Evolutionary conservation across 2,888 invertebrate species (phyloP).

Genomic region (Tigriopus californicus): DNA sequence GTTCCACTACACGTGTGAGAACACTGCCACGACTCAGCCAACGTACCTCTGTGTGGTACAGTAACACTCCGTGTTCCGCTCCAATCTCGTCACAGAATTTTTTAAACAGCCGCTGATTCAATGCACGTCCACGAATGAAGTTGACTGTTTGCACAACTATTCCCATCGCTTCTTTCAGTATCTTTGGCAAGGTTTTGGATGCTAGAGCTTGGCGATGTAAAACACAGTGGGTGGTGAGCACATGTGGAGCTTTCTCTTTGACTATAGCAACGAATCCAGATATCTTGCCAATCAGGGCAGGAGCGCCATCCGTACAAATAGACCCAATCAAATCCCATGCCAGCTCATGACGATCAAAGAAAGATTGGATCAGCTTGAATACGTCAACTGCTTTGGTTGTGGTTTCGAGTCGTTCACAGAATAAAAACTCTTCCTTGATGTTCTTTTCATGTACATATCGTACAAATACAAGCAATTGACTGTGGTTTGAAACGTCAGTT

Average conservation of each 20-base stretch:
- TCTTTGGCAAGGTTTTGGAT: slow-evolving; percentile 16
- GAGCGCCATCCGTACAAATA: slow-evolving; percentile 16
- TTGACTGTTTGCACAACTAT: slow-evolving; percentile 14
- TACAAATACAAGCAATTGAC: slow-evolving; percentile 1
- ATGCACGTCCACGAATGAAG: slow-evolving; percentile 11
- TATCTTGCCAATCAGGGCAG: slow-evolving; percentile 15
- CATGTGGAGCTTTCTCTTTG: slow-evolving; percentile 15
- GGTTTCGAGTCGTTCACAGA: slow-evolving; percentile 16
- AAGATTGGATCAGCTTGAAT: slow-evolving; percentile 5
- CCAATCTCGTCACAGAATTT: slow-evolving; percentile 12
- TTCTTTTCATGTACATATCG: slow-evolving; percentile 5
- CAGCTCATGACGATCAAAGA: slow-evolving; percentile 12
- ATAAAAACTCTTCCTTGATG: slow-evolving; percentile 15
- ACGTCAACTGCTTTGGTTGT: slow-evolving; percentile 16
- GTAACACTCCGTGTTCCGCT: slow-evolving; percentile 16
- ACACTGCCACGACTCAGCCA: slow-evolving; percentile 18
- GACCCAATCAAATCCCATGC: slow-evolving; percentile 13
- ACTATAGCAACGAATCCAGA: slow-evolving; percentile 15
- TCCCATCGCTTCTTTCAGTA: slow-evolving; percentile 15
- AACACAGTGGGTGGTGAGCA: slow-evolving; percentile 15
- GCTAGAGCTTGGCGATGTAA: slow-evolving; percentile 16
- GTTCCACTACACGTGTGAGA: slow-evolving; percentile 16
- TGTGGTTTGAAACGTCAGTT: not conserved
- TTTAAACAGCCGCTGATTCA: slow-evolving; percentile 9
- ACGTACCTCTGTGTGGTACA: slow-evolving; percentile 16